Percentiles rank a stretch among this genome's conserved stretches.
phyloP scores from a whole-genome alignment of 2,113 vertebrate genomes.

The Limanda limanda region DNA sequence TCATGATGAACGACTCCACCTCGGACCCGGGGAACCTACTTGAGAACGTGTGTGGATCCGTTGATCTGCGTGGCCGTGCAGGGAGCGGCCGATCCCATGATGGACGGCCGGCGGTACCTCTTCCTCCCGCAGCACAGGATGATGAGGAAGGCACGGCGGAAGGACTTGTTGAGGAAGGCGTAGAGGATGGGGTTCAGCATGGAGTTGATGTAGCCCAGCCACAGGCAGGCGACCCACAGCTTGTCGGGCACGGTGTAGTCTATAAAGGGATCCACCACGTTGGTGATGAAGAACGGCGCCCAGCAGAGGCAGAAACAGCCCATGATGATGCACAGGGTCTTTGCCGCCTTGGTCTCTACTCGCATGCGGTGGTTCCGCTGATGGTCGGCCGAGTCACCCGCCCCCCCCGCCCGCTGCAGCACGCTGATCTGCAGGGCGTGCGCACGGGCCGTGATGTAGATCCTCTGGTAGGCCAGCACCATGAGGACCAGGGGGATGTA shows the following conservation, averaged over 20 bases:
- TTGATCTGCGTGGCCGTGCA: conserved; percentile 95
- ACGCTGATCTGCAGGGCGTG: conserved; percentile 94
- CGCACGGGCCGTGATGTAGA: conserved; percentile 94
- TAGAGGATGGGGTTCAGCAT: conserved; percentile 99
- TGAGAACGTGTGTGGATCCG: conserved; percentile 94
- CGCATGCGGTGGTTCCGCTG: conserved; percentile 95
- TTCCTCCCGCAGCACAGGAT: conserved; percentile 97
- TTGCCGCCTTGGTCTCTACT: conserved; percentile 97
- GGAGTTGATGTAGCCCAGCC: conserved; percentile 99
- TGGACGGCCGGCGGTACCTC: conserved; percentile 91
- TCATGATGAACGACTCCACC: not conserved
- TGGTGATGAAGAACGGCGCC: conserved; percentile 98
- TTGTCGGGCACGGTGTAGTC: conserved; percentile 91
- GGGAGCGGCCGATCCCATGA: conserved; percentile 86
- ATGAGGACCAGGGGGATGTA: conserved; percentile 97
- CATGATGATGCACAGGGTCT: conserved; percentile 99
- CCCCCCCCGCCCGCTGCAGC: conserved; percentile 86
- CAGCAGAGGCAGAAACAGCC: conserved; percentile 99
- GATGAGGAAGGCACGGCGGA: conserved; percentile 99
- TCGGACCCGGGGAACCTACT: conserved; percentile 82
- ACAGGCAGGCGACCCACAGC: conserved; percentile 96
- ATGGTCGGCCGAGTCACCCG: conserved; percentile 83
- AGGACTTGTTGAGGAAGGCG: conserved; percentile 99
- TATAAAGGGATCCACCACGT: conserved; percentile 97
- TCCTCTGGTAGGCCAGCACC: conserved; percentile 98